phyloP scores from a whole-genome alignment of 2,888 invertebrate species.

The Agrochola macilenta region DNA sequence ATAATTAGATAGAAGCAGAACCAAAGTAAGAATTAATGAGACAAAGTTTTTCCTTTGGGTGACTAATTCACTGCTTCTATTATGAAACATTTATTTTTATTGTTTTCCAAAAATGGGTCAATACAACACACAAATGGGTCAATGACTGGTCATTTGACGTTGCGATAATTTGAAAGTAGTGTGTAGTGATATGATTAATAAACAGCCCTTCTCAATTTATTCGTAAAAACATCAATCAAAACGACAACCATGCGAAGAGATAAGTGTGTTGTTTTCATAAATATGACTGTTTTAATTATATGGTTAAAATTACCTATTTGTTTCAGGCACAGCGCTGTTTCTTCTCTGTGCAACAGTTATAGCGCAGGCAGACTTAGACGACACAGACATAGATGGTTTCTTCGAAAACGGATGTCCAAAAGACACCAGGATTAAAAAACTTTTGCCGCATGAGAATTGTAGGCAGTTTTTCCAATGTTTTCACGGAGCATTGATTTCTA shows the following conservation, averaged over 20 bases:
- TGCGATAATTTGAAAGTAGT: not conserved
- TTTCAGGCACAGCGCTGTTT: slow-evolving; percentile 55
- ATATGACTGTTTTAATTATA: not conserved
- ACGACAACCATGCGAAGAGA: slow-evolving; percentile 17
- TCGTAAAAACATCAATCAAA: slow-evolving; percentile 11
- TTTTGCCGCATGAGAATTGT: slow-evolving; percentile 67
- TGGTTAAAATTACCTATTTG: slow-evolving; percentile 30
- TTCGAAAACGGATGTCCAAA: slow-evolving; percentile 53
- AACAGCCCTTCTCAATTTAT: not conserved
- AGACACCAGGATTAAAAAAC: slow-evolving; percentile 29
- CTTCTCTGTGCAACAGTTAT: slow-evolving; percentile 43
- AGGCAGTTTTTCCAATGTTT: slow-evolving; percentile 69
- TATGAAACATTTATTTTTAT: no score
- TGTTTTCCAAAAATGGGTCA: not conserved
- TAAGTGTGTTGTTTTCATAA: slow-evolving; percentile 33
- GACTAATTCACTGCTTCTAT: not conserved
- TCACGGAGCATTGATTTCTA: slow-evolving; percentile 52
- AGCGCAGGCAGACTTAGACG: slow-evolving; percentile 11
- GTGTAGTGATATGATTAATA: not conserved
- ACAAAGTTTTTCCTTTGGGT: not conserved
- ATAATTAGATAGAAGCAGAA: not conserved
- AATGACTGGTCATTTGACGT: slow-evolving; percentile 7
- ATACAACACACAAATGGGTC: not conserved
- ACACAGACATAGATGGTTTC: slow-evolving; percentile 11
- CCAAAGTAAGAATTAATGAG: not conserved